Evolutionary conservation across 2,888 invertebrate genomes (phyloP), one percentile per base, ranked within the genome.

Genomic region (Eumacrocentrus americanus): DNA sequence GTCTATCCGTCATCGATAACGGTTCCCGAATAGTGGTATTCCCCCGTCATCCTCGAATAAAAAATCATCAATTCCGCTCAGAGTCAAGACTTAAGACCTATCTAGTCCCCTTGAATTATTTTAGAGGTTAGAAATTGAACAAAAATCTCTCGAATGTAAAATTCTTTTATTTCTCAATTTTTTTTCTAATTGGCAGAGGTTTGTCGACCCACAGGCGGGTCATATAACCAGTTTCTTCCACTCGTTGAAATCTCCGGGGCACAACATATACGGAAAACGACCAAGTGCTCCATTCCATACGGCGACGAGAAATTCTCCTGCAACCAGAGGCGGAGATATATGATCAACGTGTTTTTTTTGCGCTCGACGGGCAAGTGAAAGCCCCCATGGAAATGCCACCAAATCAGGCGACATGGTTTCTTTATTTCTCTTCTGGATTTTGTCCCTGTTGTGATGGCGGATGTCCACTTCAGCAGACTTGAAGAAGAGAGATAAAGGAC

Each of bases 211-310:
- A 66, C 64, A 62, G 64, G 61, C 65, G 67, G 63, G 63, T 64
- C 61, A 65, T 58, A 67, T 66, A 71, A 70, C 71, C 71, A 71
- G 71, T 72, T 71, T 71, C 66, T 63, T 68, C 67, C 68, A 68
- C 67, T 70, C 71, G 69, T 71, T 70, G 65, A 71, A 72, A 64
- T 71, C 67, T 61, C 64, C 55, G 51, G 61, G 42, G 60, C 11
- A 51, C 38, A 58, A 46, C 58, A 54, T 55, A 58, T 53, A 44
- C 61, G 42, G 34, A 48, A 44, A 57, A 47, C 54, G 56, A 58
- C 50, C 54, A 55, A 54, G 44, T 60, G 51, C 48, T 53, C 48
- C 54, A 42, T 51, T 12, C n/a, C 25, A 23, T 46, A 46, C 46
- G 4, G 25, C 46, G 20, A 5, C 46, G 46, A 25, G 46, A 46